These are phyloP conservation scores for Drosophila burlai DNA, from an alignment of 1,140 invertebrate species.

Conservation along the genomic window DNA sequence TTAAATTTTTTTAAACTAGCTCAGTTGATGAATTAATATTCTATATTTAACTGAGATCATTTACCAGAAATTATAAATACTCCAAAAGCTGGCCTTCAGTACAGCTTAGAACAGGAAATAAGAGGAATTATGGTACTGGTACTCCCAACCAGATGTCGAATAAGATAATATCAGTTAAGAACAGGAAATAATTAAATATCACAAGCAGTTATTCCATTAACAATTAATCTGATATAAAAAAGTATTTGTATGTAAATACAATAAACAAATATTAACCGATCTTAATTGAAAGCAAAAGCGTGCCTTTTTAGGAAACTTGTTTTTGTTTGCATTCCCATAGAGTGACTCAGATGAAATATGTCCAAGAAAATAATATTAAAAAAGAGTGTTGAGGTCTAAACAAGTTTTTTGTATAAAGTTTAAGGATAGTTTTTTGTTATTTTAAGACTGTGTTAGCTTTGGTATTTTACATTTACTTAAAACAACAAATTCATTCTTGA, in stretches of 20 bases:
- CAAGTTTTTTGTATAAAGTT: not conserved
- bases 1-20: not conserved
- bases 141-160: not conserved
- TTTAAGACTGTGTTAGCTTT: not conserved
- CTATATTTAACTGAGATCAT: not conserved
- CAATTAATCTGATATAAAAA: not conserved
- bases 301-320: conserved; percentile 13
- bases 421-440: not conserved
- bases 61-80: no score
- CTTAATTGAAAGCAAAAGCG: conserved; percentile 31
- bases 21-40: not conserved
- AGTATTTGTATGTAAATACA: not conserved
- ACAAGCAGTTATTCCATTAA: not conserved
- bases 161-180: not conserved
- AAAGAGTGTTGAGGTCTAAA: not conserved
- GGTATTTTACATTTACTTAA: not conserved
- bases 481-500: not conserved
- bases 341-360: conserved; percentile 12
- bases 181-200: conserved; percentile 10
- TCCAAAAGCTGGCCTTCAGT: not conserved
- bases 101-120: not conserved
- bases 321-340: conserved; percentile 5
- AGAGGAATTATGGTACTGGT: no score
- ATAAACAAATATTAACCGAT: conserved; percentile 5
- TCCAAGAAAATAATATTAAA: not conserved